These are phyloP conservation scores for Cisticola juncidis DNA, from an alignment of 2,113 vertebrate genomes.

Conservation along the genomic window DNA sequence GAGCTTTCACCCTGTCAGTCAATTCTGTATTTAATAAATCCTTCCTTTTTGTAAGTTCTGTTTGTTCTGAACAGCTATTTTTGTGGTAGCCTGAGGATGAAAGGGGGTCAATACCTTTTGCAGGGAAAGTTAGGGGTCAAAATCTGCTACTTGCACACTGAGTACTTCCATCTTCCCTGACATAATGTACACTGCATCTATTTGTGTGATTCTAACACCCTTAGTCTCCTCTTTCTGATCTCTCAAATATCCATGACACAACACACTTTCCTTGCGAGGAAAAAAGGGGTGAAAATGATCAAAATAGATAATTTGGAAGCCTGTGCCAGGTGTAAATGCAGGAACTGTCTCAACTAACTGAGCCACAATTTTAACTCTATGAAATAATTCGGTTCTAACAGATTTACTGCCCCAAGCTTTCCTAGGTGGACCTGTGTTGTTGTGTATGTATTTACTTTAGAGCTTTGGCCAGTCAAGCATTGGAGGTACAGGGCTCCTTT, in stretches of 20 bases:
- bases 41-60: background rate
- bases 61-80: background rate
- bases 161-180: background rate
- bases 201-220: background rate
- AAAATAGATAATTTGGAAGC: background rate
- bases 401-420: background rate
- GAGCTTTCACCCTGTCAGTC: background rate
- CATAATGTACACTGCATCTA: background rate
- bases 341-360: background rate
- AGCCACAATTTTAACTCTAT: background rate
- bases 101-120: background rate
- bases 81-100: background rate
- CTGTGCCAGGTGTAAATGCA: background rate
- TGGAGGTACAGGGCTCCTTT: background rate
- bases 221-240: background rate
- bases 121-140: background rate
- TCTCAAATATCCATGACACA: background rate
- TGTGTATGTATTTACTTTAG: background rate
- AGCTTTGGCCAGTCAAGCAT: background rate
- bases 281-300: background rate
- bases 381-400: background rate
- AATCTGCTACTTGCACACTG: background rate
- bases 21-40: background rate
- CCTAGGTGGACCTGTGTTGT: background rate
- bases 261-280: background rate